Evolutionary conservation across 2,888 invertebrate species (phyloP), one percentile per base, ranked within the genome.

Genomic region (Artemia sinica): DNA sequence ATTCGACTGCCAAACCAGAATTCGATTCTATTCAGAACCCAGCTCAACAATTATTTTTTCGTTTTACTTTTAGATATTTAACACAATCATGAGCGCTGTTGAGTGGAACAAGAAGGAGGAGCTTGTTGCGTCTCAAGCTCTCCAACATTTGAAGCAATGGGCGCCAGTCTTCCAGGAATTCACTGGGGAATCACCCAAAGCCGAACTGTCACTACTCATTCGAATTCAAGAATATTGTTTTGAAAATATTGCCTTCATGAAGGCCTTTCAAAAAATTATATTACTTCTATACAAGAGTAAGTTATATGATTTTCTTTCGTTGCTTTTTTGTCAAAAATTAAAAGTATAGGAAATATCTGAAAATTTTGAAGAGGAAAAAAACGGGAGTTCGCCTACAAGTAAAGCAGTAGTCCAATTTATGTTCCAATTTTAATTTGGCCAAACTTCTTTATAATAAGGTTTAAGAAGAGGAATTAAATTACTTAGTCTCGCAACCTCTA

Each of bases 21-120:
- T 71, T 66, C 49, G n/a, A 13, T n/a, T 49, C 51, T 49, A 49
- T 51, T 65, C 14, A n/a, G 58, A 14, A 66, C 18, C 66, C 50
- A 69, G 66, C 66, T 28, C 2, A 28, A 28, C 69, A 63, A 65
- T 67, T 68, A 50, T 70, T 9, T n/a, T 66, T 70, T 50, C 71
- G 10, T 50, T 68, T 67, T 70, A 67, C 71, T 72, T 73, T 1
- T 70, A 91, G 91, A 85, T 94, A 75, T 96, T 95, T 95, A 86
- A 85, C 73, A 91, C 91, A 73, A 86, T 96, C 75, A 96, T 96
- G 95, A 86, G 87, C 69, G 87, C 90, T 75, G 90, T 91, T 71
- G 95, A 96, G 80, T 96, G 95, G 96, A 96, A 94, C 80, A 96
- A 96, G 80, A 96, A 96, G 78, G 96, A 96, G 75, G 96, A 96